Evolutionary conservation across 2,113 vertebrate species (phyloP).

Genomic region (Phyllostomus discolor): DNA sequence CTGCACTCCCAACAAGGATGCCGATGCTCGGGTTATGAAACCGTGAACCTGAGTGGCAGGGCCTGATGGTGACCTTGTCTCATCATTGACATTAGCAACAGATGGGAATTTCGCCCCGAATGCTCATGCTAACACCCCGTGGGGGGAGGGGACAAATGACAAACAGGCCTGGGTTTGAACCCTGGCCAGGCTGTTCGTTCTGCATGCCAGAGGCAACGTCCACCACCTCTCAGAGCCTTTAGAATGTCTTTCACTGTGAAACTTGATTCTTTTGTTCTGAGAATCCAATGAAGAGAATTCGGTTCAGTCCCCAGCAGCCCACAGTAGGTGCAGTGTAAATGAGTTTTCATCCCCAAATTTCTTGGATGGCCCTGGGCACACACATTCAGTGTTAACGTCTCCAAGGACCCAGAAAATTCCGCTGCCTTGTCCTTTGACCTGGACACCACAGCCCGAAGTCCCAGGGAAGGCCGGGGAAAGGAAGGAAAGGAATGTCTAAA

Average conservation of each 20-base stretch:
- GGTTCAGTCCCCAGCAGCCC: too few species aligned
- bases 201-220: not conserved
- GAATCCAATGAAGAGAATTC: not conserved
- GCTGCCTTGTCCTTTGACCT: not conserved
- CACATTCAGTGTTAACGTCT: not conserved
- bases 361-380: not conserved
- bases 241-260: not conserved
- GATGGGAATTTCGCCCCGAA: not conserved
- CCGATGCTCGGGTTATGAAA: not conserved
- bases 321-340: not conserved
- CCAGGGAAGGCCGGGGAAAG: not conserved
- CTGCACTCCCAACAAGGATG: not conserved
- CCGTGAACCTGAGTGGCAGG: not conserved
- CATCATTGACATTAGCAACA: not conserved
- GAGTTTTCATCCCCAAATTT: not conserved
- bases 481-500: not conserved
- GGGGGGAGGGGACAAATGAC: not conserved
- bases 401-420: not conserved
- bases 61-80: not conserved
- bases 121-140: not conserved
- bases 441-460: not conserved
- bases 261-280: not conserved
- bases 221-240: not conserved
- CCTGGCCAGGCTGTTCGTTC: not conserved
- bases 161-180: not conserved